Evolutionary conservation across 2,888 invertebrate genomes (phyloP).

Genomic region (Sesia bembeciformis): DNA sequence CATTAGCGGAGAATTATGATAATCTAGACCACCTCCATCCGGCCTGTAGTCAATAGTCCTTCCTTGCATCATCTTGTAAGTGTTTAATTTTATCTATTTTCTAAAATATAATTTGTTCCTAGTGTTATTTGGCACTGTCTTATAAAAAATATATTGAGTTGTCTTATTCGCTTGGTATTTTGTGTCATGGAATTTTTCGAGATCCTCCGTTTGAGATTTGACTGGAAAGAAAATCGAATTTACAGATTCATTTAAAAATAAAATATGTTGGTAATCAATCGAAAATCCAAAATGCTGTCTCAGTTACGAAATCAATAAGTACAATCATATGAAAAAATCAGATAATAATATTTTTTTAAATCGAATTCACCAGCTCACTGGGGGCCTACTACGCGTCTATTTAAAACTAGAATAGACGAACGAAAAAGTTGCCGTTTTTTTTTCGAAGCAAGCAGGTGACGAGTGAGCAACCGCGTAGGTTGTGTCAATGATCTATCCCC

Average conservation of each 20-base stretch:
- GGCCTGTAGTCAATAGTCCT: conserved; percentile 70
- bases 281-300: conserved; percentile 38
- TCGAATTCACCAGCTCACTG: background rate
- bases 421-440: conserved; percentile 43
- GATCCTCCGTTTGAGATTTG: conserved; percentile 61
- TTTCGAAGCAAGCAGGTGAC: conserved; percentile 58
- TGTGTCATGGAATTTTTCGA: conserved; percentile 67
- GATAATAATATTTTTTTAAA: too few relatives aligned
- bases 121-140: conserved; percentile 62
- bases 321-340: conserved; percentile 11
- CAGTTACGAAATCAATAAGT: conserved; percentile 9
- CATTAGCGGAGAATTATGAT: conserved; percentile 79
- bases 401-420: conserved; percentile 53
- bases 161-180: conserved; percentile 37
- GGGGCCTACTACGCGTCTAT: conserved; percentile 17
- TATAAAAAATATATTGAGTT: conserved; percentile 56
- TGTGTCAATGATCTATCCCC: conserved; percentile 71
- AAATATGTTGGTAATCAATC: conserved; percentile 4
- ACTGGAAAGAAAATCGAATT: conserved; percentile 37
- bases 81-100: conserved; percentile 35
- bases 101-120: conserved; percentile 27
- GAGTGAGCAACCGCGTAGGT: conserved; percentile 58
- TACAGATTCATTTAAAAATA: background rate
- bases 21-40: conserved; percentile 77
- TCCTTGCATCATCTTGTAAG: conserved; percentile 70